Evolutionary conservation across 2,113 vertebrate genomes (phyloP).

Genomic region (Beaufortia kweichowensis): DNA sequence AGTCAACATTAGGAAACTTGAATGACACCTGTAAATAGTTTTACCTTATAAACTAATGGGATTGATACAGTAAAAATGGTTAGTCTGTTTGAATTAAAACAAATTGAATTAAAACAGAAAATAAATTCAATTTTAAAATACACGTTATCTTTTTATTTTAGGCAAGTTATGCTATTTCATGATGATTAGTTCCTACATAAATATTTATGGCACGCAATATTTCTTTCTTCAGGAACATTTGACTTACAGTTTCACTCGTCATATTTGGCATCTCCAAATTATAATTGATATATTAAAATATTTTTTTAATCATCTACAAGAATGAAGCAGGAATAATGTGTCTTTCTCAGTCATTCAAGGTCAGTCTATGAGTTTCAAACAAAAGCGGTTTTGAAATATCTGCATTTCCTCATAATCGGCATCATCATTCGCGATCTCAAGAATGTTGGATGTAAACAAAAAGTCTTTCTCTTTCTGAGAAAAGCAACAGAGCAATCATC

Average conservation of each 20-base stretch:
- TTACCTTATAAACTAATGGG: conserved; percentile 70
- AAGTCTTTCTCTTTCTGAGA: conserved; percentile 62
- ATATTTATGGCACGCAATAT: neutral
- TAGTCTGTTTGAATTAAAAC: conserved; percentile 59
- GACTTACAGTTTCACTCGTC: neutral
- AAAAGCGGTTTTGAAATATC: neutral
- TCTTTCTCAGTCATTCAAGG: neutral
- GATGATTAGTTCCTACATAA: neutral
- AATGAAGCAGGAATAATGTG: neutral
- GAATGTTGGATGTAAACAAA: conserved; percentile 71
- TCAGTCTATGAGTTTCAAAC: neutral
- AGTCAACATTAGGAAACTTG: conserved; percentile 70
- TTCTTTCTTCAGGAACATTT: neutral
- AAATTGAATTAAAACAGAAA: conserved; percentile 68
- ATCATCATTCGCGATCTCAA: conserved; percentile 61
- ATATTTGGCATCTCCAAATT: neutral
- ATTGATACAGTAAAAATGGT: conserved; percentile 65
- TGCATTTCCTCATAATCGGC: conserved; percentile 51
- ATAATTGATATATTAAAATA: conserved; percentile 29
- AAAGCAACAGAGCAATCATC: conserved; percentile 53
- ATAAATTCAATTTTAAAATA: conserved; percentile 72
- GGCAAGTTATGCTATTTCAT: neutral
- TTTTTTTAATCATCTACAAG: conserved; percentile 8
- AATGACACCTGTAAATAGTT: conserved; percentile 77
- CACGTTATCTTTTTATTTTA: conserved; percentile 7